phyloP scores from a whole-genome alignment of 2,797 vertebrate species.

The Todus mexicanus region DNA sequence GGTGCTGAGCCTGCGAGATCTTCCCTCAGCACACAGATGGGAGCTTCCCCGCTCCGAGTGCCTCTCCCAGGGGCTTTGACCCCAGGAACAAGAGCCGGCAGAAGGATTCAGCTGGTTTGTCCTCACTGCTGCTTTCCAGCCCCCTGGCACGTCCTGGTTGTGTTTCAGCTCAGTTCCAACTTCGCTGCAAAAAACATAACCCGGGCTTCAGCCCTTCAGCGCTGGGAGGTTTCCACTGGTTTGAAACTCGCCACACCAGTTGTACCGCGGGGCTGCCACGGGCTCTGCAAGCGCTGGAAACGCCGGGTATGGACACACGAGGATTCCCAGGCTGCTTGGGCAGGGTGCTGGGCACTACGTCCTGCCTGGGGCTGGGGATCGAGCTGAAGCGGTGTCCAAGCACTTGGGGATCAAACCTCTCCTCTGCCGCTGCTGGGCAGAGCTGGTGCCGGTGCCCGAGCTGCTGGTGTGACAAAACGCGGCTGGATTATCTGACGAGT shows the following conservation, averaged over 20 bases:
- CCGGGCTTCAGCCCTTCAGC: neutral
- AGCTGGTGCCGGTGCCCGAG: neutral
- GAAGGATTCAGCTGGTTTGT: neutral
- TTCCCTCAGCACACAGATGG: neutral
- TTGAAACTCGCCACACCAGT: neutral
- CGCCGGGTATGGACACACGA: rapidly evolving
- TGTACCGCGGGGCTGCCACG: neutral
- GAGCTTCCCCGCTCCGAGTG: neutral
- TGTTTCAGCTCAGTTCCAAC: neutral
- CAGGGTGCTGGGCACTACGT: neutral
- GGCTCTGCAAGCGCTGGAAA: neutral
- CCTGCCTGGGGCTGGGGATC: neutral
- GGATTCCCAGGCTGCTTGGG: neutral
- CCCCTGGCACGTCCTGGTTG: rapidly evolving
- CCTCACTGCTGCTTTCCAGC: neutral
- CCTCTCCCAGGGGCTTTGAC: neutral
- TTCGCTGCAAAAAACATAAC: neutral
- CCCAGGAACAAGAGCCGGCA: neutral
- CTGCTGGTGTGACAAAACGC: neutral
- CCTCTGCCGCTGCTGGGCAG: neutral
- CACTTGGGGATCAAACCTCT: neutral
- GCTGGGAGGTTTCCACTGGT: neutral
- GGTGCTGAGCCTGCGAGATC: neutral
- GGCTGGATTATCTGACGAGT: neutral
- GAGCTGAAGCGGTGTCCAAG: neutral